phyloP scores from a whole-genome alignment of 1,140 invertebrate species.

The Asobara japonica region DNA sequence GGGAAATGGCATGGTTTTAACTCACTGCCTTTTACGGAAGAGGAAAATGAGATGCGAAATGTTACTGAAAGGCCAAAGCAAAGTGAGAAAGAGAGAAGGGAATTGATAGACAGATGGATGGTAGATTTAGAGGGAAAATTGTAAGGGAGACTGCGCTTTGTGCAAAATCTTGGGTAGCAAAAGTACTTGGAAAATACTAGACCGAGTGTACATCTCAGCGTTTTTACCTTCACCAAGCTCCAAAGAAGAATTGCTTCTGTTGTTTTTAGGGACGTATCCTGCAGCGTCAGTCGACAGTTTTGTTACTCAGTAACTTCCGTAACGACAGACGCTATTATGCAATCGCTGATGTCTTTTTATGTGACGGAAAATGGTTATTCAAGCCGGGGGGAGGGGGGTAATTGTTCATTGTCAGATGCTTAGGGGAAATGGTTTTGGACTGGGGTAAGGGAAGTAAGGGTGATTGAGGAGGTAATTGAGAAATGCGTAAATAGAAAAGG shows the following conservation, averaged over 20 bases:
- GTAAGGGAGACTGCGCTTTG: background rate
- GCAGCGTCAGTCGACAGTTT: constrained; percentile 2
- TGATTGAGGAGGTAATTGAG: too few species aligned
- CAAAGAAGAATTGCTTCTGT: background rate
- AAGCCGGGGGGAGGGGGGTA: background rate
- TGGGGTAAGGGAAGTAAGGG: too few species aligned
- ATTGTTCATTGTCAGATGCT: too few species aligned
- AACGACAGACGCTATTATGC: background rate
- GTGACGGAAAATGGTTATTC: background rate
- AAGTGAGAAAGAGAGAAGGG: background rate
- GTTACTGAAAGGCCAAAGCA: background rate
- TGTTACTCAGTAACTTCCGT: constrained; percentile 1
- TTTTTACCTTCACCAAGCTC: background rate
- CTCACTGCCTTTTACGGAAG: constrained; percentile 3
- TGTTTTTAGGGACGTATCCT: background rate
- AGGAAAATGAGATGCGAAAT: constrained; percentile 1
- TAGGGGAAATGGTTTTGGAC: too few species aligned
- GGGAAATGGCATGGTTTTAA: constrained; percentile 1
- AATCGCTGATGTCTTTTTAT: background rate
- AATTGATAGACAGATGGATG: constrained; percentile 4
- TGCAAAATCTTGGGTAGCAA: background rate
- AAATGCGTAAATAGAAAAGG: too few species aligned
- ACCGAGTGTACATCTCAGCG: background rate
- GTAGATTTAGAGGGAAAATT: background rate
- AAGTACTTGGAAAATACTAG: background rate